Conservation (phyloP, 2,888 invertebrate species). For the Macaria notata region DNA sequence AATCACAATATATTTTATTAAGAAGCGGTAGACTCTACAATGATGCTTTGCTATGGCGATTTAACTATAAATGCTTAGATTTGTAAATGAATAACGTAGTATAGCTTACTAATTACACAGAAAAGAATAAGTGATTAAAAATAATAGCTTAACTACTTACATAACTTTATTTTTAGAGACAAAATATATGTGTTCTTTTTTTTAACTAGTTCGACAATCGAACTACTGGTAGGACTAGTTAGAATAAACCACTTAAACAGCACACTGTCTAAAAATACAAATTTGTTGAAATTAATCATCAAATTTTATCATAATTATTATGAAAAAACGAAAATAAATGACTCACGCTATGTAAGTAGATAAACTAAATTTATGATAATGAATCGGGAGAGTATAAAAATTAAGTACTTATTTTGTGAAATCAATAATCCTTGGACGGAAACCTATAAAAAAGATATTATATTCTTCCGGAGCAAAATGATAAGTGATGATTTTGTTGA, state of each 20-base stretch:
- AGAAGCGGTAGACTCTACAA: constrained; percentile 35
- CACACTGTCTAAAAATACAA: too few species aligned
- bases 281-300: too few species aligned
- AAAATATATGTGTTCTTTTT: too few species aligned
- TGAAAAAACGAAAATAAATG: too few species aligned
- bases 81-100: constrained; percentile 40
- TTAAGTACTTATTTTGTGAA: constrained; percentile 77
- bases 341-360: constrained; percentile 1
- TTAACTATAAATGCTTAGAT: constrained; percentile 51
- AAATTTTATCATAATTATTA: too few species aligned
- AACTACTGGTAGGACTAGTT: too few species aligned
- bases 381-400: constrained; percentile 41
- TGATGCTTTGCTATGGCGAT: constrained; percentile 49
- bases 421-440: constrained; percentile 67
- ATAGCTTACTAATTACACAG: constrained; percentile 11
- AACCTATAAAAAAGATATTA: constrained; percentile 52
- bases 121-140: background rate
- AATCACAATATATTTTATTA: constrained; percentile 55
- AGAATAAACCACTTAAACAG: too few species aligned
- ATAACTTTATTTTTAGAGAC: too few species aligned
- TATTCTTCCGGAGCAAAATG: constrained; percentile 26
- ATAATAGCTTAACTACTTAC: too few species aligned
- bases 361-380: constrained; percentile 14
- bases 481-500: constrained; percentile 4
- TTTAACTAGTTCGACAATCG: too few species aligned